A percentile compares a stretch with the other conserved stretches of the same genome.
These are phyloP conservation scores for Pseudomyrmex cubaensis DNA, from an alignment of 1,140 invertebrate species.

Conservation along the genomic window DNA sequence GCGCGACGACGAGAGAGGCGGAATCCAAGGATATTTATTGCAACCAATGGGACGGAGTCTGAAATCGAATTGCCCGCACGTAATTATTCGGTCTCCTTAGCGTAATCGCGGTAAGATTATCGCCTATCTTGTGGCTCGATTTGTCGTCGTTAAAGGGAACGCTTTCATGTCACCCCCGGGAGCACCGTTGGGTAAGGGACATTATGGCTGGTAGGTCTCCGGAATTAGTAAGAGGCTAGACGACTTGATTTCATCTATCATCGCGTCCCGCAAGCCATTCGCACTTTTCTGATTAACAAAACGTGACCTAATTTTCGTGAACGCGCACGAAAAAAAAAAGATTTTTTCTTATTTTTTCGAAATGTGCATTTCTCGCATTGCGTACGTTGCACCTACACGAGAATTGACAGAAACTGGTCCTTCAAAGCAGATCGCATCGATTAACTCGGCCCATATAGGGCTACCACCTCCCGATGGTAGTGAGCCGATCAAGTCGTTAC, in stretches of 20 bases:
- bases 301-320: not conserved
- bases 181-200: constrained; percentile 63
- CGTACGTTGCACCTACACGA: not conserved
- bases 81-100: constrained; percentile 76
- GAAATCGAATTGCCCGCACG: constrained; percentile 63
- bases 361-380: too few species aligned
- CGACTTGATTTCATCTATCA: constrained; percentile 35
- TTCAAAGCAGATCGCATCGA: constrained; percentile 16
- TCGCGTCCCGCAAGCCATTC: not conserved
- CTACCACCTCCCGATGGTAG: constrained; percentile 63
- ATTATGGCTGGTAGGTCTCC: constrained; percentile 76
- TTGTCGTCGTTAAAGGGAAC: constrained; percentile 84
- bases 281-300: not conserved
- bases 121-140: constrained; percentile 83
- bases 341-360: too few species aligned
- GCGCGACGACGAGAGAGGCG: constrained; percentile 21
- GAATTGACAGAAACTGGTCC: not conserved
- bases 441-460: constrained; percentile 65
- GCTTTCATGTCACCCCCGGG: constrained; percentile 82
- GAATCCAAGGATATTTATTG: constrained; percentile 21
- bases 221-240: constrained; percentile 81
- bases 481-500: constrained; percentile 75
- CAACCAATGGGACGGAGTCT: not conserved
- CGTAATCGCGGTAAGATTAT: constrained; percentile 82
- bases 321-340: not conserved